Percentiles rank a stretch among this genome's conserved stretches.
phyloP scores from a whole-genome alignment of 2,888 invertebrate species.

The Adelphocoris suturalis region DNA sequence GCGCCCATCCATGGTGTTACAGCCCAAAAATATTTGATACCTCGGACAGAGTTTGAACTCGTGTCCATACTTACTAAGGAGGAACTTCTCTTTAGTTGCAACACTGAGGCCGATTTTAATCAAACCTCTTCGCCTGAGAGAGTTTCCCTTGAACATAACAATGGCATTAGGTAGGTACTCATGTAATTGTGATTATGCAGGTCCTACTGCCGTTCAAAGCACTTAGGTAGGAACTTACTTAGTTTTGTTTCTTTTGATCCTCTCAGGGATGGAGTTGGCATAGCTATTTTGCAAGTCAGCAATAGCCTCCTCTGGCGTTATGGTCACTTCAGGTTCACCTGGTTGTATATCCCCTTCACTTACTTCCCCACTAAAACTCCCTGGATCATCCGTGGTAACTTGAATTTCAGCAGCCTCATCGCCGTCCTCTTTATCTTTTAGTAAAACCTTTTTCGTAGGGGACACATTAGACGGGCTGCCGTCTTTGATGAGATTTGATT shows the following conservation, averaged over 20 bases:
- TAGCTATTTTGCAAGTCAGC: conserved; percentile 29
- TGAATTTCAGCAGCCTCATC: not conserved
- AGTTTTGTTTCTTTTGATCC: conserved; percentile 45
- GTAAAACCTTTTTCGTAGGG: not conserved
- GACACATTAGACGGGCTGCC: not conserved
- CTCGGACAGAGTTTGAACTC: no score
- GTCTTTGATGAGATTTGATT: not conserved
- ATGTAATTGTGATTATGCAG: no score
- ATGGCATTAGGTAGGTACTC: not conserved
- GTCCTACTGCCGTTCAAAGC: not conserved
- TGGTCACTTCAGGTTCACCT: not conserved
- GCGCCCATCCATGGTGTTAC: no score
- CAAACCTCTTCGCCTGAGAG: not conserved
- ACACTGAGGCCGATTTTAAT: no score
- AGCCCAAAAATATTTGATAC: no score
- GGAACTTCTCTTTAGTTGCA: no score
- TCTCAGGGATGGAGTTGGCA: conserved; percentile 43
- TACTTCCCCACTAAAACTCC: not conserved
- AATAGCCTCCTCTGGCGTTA: conserved; percentile 44
- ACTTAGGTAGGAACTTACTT: conserved; percentile 12
- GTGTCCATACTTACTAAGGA: no score
- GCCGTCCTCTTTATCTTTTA: not conserved
- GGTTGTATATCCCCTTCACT: not conserved
- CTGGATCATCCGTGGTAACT: not conserved
- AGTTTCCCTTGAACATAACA: no score